phyloP scores from a whole-genome alignment of 2,797 vertebrate genomes.

The Sardinella longiceps region DNA sequence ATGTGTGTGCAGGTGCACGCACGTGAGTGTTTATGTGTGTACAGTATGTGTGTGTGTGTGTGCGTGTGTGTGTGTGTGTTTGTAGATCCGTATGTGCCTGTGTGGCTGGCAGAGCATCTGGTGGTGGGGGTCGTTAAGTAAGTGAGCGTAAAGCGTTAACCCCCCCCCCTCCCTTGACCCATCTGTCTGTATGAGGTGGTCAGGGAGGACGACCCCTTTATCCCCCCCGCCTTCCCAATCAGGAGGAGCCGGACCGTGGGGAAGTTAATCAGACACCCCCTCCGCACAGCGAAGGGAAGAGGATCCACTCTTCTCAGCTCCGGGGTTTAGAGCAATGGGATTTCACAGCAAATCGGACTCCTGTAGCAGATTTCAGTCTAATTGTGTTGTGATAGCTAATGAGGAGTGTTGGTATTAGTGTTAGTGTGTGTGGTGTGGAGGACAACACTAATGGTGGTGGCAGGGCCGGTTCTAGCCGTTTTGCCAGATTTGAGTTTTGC shows the following conservation, averaged over 20 bases:
- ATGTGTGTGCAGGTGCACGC: background rate
- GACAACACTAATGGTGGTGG: background rate
- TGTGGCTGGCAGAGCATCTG: conserved; percentile 27
- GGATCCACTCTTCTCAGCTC: background rate
- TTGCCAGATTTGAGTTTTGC: too few relatives aligned
- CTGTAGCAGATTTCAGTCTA: background rate
- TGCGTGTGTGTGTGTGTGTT: conserved; percentile 20
- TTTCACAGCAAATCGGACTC: background rate
- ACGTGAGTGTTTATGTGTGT: too few relatives aligned
- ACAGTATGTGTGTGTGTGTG: conserved; percentile 6
- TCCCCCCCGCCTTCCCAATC: background rate
- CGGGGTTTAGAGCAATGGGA: background rate
- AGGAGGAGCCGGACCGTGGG: background rate
- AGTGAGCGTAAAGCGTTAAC: conserved; percentile 29
- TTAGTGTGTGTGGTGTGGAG: background rate
- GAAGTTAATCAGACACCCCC: background rate
- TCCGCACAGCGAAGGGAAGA: background rate
- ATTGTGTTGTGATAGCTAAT: background rate
- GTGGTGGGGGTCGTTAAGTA: conserved; percentile 30
- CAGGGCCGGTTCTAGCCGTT: too few relatives aligned
- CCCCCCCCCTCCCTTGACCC: background rate
- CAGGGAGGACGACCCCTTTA: background rate
- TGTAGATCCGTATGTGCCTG: conserved; percentile 20
- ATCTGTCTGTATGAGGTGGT: conserved; percentile 18
- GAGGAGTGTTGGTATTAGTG: background rate